Evolutionary conservation across 2,797 vertebrate species (phyloP).

Genomic region (Dromococcyx pavoninus): DNA sequence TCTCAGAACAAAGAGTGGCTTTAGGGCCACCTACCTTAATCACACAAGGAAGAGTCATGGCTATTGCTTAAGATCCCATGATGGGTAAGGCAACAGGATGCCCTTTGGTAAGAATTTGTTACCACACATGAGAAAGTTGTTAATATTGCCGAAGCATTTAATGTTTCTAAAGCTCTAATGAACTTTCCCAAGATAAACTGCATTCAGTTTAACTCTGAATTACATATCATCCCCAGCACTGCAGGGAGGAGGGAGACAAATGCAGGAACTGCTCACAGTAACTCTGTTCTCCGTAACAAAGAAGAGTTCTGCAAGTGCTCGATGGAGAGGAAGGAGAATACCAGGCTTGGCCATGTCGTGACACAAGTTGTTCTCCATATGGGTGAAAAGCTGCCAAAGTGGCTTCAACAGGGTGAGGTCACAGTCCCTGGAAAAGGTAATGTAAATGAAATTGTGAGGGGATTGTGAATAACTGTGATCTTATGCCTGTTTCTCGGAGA

Average conservation of each 20-base stretch:
- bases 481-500: not conserved
- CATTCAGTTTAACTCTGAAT: not conserved
- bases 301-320: conserved; percentile 96
- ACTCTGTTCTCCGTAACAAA: conserved; percentile 91
- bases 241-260: not conserved
- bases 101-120: not conserved
- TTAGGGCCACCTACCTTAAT: not conserved
- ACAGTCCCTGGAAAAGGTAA: conserved; percentile 80
- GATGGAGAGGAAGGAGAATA: conserved; percentile 92
- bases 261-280: conserved; percentile 78
- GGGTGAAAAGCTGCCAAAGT: conserved; percentile 92
- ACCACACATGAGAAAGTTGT: not conserved
- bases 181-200: not conserved
- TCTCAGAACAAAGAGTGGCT: not conserved
- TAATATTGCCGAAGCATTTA: not conserved
- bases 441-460: not conserved
- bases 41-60: not conserved
- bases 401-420: conserved; percentile 91
- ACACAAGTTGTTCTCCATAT: conserved; percentile 87
- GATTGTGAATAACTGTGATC: not conserved
- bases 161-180: not conserved
- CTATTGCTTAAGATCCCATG: not conserved
- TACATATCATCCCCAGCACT: not conserved
- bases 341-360: conserved; percentile 86
- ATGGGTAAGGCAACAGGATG: not conserved